A percentile compares a stretch with the other conserved stretches of the same genome.
phyloP scores from a whole-genome alignment of 2,113 vertebrate species.

The Anolis carolinensis region DNA sequence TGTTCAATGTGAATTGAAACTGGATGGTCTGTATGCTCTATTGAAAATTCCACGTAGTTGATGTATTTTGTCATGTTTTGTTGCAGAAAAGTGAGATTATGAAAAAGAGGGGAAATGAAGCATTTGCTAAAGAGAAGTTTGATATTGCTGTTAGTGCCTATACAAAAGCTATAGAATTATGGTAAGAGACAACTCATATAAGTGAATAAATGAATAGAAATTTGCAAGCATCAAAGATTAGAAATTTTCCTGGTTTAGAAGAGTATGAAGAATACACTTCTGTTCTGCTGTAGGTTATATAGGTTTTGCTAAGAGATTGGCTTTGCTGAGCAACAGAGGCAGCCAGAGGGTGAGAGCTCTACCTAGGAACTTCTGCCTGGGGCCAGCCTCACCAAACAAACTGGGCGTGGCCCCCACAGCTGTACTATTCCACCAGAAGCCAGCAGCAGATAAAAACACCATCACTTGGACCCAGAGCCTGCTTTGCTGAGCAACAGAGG shows the following conservation, averaged over 20 bases:
- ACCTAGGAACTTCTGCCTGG: too few relatives aligned
- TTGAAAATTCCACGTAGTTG: not conserved
- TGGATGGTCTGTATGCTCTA: not conserved
- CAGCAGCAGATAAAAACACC: too few relatives aligned
- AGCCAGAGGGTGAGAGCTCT: too few relatives aligned
- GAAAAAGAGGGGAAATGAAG: conserved; percentile 86
- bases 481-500: too few relatives aligned
- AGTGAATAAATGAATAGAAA: not conserved
- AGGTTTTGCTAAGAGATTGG: not conserved
- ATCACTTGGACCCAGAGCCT: too few relatives aligned
- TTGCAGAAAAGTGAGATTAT: conserved; percentile 84
- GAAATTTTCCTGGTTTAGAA: not conserved
- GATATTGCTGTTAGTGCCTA: conserved; percentile 82
- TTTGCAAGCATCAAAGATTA: not conserved
- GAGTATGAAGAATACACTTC: not conserved
- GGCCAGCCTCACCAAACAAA: too few relatives aligned
- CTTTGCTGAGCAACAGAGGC: too few relatives aligned
- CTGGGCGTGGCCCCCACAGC: too few relatives aligned
- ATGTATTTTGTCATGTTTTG: conserved; percentile 49
- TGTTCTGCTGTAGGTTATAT: not conserved
- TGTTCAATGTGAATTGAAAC: not conserved
- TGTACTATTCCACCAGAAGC: too few relatives aligned
- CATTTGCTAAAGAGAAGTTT: conserved; percentile 82
- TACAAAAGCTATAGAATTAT: conserved; percentile 83
- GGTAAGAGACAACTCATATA: conserved; percentile 75